Conservation (phyloP, 2,797 vertebrate genomes). For the Melanotaenia boesemani region DNA sequence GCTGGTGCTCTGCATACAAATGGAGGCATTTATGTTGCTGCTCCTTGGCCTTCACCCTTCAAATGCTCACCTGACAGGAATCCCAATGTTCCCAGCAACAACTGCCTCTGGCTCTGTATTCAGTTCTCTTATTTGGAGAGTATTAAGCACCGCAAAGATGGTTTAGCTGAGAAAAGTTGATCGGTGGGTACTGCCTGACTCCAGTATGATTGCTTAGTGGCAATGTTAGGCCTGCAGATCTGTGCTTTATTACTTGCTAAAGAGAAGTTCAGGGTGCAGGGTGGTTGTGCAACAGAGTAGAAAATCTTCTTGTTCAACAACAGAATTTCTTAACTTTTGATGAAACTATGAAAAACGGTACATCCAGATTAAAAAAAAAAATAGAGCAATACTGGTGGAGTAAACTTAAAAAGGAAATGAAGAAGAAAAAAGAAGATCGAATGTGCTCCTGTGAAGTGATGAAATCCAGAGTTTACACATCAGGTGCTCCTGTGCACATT, state of each 20-base stretch:
- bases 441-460: conserved; percentile 50
- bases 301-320: conserved; percentile 59
- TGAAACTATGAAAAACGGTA: conserved; percentile 56
- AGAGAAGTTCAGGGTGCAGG: conserved; percentile 45
- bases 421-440: conserved; percentile 17
- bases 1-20: conserved; percentile 85
- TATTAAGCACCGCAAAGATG: conserved; percentile 40
- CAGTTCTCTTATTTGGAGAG: conserved; percentile 68
- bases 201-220: conserved; percentile 56
- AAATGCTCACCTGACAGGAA: conserved; percentile 82
- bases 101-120: conserved; percentile 64
- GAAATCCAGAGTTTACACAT: conserved; percentile 59
- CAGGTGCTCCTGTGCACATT: conserved; percentile 49
- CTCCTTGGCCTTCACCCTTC: conserved; percentile 78
- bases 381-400: conserved; percentile 33
- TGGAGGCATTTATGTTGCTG: conserved; percentile 81
- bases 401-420: conserved; percentile 22
- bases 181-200: conserved; percentile 54
- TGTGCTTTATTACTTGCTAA: conserved; percentile 53
- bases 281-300: conserved; percentile 61
- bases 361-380: conserved; percentile 36
- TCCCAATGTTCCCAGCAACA: conserved; percentile 74
- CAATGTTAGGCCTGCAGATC: conserved; percentile 43
- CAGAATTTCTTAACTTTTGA: conserved; percentile 59
- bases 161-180: conserved; percentile 47